A percentile compares a stretch with the other conserved stretches of the same genome.
Conservation (phyloP, 2,797 vertebrate genomes). For the Aeoliscus strigatus region DNA sequence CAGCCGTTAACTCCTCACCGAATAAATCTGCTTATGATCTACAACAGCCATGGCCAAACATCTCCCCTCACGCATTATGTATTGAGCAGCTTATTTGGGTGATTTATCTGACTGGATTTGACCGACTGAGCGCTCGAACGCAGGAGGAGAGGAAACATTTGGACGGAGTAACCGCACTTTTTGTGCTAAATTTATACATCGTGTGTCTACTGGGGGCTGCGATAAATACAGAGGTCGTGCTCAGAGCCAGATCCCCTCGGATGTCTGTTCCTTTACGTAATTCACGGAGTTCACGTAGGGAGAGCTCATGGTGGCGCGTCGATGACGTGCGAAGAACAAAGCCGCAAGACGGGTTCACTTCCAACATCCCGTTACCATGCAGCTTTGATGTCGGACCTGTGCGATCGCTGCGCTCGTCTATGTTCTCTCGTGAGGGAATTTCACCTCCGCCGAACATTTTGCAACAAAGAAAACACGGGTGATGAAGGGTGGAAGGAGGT, state of each 20-base stretch:
- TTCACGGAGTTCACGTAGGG: constrained; percentile 9
- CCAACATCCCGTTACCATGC: constrained; percentile 53
- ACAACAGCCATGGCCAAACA: constrained; percentile 44
- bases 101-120: constrained; percentile 68
- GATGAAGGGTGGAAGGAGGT: constrained; percentile 52
- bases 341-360: constrained; percentile 44
- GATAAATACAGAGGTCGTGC: constrained; percentile 28
- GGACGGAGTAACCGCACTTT: constrained; percentile 27
- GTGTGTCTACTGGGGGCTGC: constrained; percentile 16
- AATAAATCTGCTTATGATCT: constrained; percentile 64
- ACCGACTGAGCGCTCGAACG: constrained; percentile 50
- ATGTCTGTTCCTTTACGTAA: constrained; percentile 26
- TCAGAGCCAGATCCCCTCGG: constrained; percentile 22
- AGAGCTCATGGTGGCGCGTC: constrained; percentile 21
- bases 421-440: constrained; percentile 50
- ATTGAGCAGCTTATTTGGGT: constrained; percentile 63
- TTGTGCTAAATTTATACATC: constrained; percentile 41
- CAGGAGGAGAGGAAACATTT: constrained; percentile 30
- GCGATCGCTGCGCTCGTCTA: too few species aligned
- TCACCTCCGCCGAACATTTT: constrained; percentile 46
- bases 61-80: constrained; percentile 43
- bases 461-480: constrained; percentile 46
- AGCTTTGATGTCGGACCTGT: constrained; percentile 65
- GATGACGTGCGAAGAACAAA: constrained; percentile 51
- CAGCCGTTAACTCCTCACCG: constrained; percentile 40